phyloP scores from a whole-genome alignment of 2,888 invertebrate species.

The Noctuana brunneofusca region DNA sequence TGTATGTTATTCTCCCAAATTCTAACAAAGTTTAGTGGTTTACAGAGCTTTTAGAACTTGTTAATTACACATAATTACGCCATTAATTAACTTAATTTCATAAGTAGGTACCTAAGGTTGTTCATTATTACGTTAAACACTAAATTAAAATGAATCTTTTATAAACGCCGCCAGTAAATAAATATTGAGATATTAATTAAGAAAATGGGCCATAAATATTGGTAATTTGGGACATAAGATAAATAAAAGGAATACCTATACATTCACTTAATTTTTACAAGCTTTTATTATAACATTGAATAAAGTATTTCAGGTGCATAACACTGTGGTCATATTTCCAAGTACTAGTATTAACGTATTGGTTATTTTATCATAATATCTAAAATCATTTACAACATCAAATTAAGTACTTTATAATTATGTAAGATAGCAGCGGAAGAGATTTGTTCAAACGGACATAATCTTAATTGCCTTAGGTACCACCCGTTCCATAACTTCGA shows the following conservation, averaged over 20 bases:
- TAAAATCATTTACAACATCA: neutral
- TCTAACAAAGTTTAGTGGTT: neutral
- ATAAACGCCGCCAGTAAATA: neutral
- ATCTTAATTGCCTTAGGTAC: conserved; percentile 2
- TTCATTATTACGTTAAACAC: neutral
- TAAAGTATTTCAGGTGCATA: no score
- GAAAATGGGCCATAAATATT: no score
- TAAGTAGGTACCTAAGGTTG: neutral
- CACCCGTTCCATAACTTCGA: conserved; percentile 1
- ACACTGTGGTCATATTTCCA: no score
- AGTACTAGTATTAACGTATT: no score
- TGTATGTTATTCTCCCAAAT: neutral
- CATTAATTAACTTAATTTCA: neutral
- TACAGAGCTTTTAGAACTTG: conserved; percentile 2
- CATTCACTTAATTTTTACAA: no score
- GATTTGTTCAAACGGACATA: conserved; percentile 7
- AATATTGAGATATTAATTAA: neutral
- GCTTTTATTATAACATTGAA: no score
- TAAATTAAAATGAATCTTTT: neutral
- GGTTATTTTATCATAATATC: no score
- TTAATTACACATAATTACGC: neutral
- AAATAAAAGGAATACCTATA: no score
- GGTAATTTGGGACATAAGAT: no score
- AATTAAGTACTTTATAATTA: neutral
- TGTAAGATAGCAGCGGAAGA: neutral